phyloP scores from a whole-genome alignment of 2,113 vertebrate genomes.

The Aptenodytes patagonicus region DNA sequence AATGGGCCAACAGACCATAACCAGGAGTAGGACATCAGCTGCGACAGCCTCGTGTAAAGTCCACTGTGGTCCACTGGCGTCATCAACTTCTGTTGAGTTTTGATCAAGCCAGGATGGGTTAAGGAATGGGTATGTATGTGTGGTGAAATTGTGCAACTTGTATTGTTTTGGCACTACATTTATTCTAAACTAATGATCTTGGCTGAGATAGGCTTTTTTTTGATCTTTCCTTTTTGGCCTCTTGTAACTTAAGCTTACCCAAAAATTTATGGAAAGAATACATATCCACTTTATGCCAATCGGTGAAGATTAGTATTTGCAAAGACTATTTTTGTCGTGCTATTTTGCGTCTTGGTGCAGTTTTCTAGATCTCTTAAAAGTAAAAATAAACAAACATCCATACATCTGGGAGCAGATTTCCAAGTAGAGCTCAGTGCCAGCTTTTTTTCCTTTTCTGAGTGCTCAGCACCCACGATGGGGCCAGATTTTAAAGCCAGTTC shows the following conservation, averaged over 20 bases:
- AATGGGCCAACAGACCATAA: accelerated
- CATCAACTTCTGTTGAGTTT: not conserved
- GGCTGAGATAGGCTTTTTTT: not conserved
- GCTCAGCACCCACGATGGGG: slow-evolving; percentile 17
- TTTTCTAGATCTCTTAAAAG: slow-evolving; percentile 14
- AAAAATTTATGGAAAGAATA: not conserved
- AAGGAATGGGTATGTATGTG: not conserved
- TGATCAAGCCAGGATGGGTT: slow-evolving; percentile 1
- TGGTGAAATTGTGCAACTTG: not conserved
- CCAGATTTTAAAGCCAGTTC: slow-evolving; percentile 33
- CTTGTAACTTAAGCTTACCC: not conserved
- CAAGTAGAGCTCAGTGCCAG: not conserved
- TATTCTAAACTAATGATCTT: not conserved
- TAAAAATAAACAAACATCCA: slow-evolving; percentile 26
- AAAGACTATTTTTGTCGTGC: not conserved
- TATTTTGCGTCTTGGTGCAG: not conserved
- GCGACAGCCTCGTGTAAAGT: not conserved
- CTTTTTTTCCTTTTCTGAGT: not conserved
- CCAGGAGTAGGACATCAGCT: not conserved
- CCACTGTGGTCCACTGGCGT: accelerated
- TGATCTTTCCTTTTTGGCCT: not conserved
- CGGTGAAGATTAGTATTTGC: not conserved
- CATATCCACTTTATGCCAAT: not conserved
- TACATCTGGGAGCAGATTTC: slow-evolving; percentile 47
- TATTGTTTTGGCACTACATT: slow-evolving; percentile 11